Evolutionary conservation across 1,140 invertebrate species (phyloP), one percentile per base, ranked within the genome.

Genomic region (Anoplolepis gracilipes): DNA sequence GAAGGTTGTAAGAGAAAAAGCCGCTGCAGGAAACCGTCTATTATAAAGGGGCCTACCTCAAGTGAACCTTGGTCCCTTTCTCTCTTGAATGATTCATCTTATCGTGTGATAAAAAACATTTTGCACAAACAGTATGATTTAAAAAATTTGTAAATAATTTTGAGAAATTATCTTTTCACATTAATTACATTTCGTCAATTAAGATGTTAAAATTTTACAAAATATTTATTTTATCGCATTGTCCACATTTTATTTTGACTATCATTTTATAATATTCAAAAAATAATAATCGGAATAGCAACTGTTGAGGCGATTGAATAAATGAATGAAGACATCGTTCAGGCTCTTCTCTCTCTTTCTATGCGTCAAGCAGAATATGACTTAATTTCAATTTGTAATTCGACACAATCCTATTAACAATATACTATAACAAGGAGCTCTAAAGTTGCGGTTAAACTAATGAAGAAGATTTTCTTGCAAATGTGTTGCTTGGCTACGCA

Each of bases 1-100:
- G 76, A 79, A 79, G 62, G 22, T 22, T 69, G 62, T 79, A 67
- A 69, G 62, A 79, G 76, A 79, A 79, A 79, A 79, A 79, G 76
- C 76, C 62, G 76, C 62, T 69, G 76, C 76, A 79, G 76, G 76
- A 79, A 79, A 30, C 76, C 7, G 25, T 79, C 76, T 69, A 79
- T 79, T 79, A 79, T 53, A 79, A 79, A 79, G 36, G 76, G n/a
- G 42, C n/a, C n/a, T 22, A 30, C 22, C 42, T 53, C 42, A 79
- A 79, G 76, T 53, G 42, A 79, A 65, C 19, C 19, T 62, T 19
- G 10, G 25, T 30, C 13, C 36, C 11, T 55, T 11, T 72, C 49
- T 55, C 5, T 33, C 11, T 55, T 30, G 11, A 55, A n/a, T 33
- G 8, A 53, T 28, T 65, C n/a, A 33, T 53, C 42, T 78, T 67